phyloP scores from a whole-genome alignment of 1,140 invertebrate genomes.

The Anagrus nilaparvatae region DNA sequence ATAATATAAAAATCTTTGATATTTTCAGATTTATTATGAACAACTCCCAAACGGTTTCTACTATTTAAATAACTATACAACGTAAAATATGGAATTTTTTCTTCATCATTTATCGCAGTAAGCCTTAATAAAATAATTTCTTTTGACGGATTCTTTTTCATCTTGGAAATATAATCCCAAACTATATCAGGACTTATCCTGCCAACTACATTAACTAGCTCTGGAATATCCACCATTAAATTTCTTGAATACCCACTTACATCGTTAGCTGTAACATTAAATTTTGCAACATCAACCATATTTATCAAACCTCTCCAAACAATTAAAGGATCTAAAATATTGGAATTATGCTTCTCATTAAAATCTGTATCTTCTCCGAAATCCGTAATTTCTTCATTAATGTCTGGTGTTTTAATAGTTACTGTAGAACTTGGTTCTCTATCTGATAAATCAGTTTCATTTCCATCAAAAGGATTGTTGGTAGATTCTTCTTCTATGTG shows the following conservation, averaged over 20 bases:
- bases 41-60: slow-evolving; percentile 62
- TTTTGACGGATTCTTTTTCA: slow-evolving; percentile 77
- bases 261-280: slow-evolving; percentile 72
- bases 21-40: slow-evolving; percentile 54
- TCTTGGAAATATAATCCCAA: slow-evolving; percentile 88
- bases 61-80: slow-evolving; percentile 83
- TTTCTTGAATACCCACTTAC: slow-evolving; percentile 62
- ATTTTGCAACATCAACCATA: slow-evolving; percentile 86
- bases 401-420: slow-evolving; percentile 47
- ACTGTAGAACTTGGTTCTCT: slow-evolving; percentile 50
- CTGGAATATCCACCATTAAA: slow-evolving; percentile 60
- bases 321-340: slow-evolving; percentile 32
- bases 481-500: slow-evolving; percentile 38
- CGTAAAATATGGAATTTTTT: slow-evolving; percentile 76
- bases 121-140: slow-evolving; percentile 78
- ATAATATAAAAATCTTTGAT: slow-evolving; percentile 94
- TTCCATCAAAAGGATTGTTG: slow-evolving; percentile 37
- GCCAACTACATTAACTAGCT: slow-evolving; percentile 81
- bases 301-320: slow-evolving; percentile 82
- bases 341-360: slow-evolving; percentile 12
- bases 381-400: slow-evolving; percentile 31
- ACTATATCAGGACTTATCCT: slow-evolving; percentile 83
- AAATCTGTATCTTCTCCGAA: slow-evolving; percentile 23
- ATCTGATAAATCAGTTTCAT: slow-evolving; percentile 41
- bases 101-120: slow-evolving; percentile 68